phyloP scores from a whole-genome alignment of 2,113 vertebrate genomes.

The Cynoglossus semilaevis region DNA sequence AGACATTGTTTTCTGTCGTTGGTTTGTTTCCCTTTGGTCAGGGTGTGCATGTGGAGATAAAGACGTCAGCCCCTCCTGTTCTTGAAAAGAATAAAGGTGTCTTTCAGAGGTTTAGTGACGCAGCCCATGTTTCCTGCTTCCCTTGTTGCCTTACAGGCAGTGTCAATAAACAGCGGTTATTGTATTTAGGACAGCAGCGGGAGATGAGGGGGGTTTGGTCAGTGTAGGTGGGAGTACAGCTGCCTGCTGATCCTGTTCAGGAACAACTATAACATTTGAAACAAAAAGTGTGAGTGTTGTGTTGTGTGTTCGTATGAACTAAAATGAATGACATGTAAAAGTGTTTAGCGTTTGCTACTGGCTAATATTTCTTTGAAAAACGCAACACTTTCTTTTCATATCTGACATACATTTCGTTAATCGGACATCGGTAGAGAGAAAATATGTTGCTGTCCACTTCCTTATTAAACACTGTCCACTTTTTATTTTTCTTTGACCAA shows the following conservation, averaged over 20 bases:
- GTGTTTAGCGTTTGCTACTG: too few species aligned
- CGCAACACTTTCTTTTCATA: too few species aligned
- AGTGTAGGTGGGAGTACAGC: conserved; percentile 9
- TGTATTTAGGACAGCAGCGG: conserved; percentile 60
- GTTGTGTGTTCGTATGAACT: too few species aligned
- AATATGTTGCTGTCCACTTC: too few species aligned
- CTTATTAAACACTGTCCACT: too few species aligned
- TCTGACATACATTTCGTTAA: too few species aligned
- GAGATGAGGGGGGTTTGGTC: conserved; percentile 34
- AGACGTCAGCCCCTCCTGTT: conserved; percentile 56
- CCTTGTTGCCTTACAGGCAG: conserved; percentile 46
- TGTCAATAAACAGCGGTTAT: conserved; percentile 74
- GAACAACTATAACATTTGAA: neutral
- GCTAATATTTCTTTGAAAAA: too few species aligned
- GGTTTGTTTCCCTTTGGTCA: conserved; percentile 57
- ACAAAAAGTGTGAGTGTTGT: too few species aligned
- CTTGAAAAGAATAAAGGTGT: conserved; percentile 67
- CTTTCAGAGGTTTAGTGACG: conserved; percentile 63
- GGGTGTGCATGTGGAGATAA: conserved; percentile 63
- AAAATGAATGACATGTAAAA: too few species aligned
- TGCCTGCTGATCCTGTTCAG: conserved; percentile 35
- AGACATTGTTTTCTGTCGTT: conserved; percentile 67
- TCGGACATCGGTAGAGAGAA: too few species aligned
- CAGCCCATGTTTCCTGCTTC: conserved; percentile 64
- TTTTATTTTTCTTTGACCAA: too few species aligned